Percentiles rank a stretch among this genome's conserved stretches.
These are phyloP conservation scores for Cyprinodon brontotheroides DNA, from an alignment of 2,113 vertebrate species.

Conservation along the genomic window DNA sequence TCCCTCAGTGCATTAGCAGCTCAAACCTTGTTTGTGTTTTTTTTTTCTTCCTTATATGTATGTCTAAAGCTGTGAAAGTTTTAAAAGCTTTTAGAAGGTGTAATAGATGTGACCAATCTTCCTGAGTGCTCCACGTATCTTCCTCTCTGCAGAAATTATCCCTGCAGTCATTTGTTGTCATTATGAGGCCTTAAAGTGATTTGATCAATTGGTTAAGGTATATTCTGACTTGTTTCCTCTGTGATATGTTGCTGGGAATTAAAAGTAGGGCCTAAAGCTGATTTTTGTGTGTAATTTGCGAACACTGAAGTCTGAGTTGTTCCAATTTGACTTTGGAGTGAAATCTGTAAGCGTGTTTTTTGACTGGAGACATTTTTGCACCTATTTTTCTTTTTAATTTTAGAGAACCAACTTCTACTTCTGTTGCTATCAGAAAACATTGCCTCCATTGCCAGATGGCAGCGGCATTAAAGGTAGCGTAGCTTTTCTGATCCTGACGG, in stretches of 20 bases:
- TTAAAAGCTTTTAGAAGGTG: background rate
- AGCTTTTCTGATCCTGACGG: background rate
- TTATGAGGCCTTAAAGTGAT: slow-evolving; percentile 1
- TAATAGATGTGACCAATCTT: slow-evolving; percentile 3
- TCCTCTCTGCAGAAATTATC: slow-evolving; percentile 15
- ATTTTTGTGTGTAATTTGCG: background rate
- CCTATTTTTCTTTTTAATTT: background rate
- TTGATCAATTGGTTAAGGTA: background rate
- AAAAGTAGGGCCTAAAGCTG: slow-evolving; percentile 13
- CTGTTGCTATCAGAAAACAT: background rate
- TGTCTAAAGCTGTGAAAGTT: background rate
- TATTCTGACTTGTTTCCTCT: slow-evolving; percentile 11
- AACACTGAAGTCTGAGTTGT: background rate
- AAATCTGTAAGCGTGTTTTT: background rate
- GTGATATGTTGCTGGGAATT: slow-evolving; percentile 11
- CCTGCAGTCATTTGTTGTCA: slow-evolving; percentile 21
- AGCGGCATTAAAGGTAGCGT: background rate
- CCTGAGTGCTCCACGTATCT: slow-evolving; percentile 5
- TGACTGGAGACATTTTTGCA: too few relatives aligned
- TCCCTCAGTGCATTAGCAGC: slow-evolving; percentile 11
- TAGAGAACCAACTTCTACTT: background rate
- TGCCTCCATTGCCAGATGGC: background rate
- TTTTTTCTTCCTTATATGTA: background rate
- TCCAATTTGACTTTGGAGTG: background rate
- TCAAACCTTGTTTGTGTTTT: background rate